Conservation (phyloP, 1,140 invertebrate species). For the Heliconius congener region DNA sequence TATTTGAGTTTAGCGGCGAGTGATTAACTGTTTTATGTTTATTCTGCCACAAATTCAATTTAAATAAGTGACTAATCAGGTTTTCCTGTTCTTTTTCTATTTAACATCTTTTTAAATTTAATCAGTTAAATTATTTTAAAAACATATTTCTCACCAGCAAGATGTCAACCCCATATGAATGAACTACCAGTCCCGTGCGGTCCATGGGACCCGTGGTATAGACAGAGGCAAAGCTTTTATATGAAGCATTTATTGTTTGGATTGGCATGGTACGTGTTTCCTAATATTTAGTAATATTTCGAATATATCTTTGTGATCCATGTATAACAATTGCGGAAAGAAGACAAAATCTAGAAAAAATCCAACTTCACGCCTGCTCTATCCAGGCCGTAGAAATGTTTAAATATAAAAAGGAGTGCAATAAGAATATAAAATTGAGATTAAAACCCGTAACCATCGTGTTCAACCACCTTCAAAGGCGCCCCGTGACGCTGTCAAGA, state of each 20-base stretch:
- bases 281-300: neutral
- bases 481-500: too few species aligned
- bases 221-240: slow-evolving; percentile 59
- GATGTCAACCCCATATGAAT: slow-evolving; percentile 70
- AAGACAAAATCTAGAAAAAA: too few species aligned
- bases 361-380: too few species aligned
- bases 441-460: too few species aligned
- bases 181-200: slow-evolving; percentile 69
- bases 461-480: too few species aligned
- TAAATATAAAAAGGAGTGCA: too few species aligned
- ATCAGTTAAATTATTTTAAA: neutral
- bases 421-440: too few species aligned
- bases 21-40: neutral
- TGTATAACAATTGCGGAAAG: neutral
- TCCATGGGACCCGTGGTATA: slow-evolving; percentile 68
- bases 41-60: too few species aligned
- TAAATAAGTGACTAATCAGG: neutral
- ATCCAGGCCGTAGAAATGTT: too few species aligned
- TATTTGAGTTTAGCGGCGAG: neutral
- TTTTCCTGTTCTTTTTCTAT: too few species aligned
- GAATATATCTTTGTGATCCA: neutral
- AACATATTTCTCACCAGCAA: slow-evolving; percentile 32
- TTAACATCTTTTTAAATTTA: too few species aligned
- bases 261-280: slow-evolving; percentile 55
- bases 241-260: slow-evolving; percentile 53